Evolutionary conservation across 2,113 vertebrate genomes (phyloP).

Genomic region (Solea senegalensis): DNA sequence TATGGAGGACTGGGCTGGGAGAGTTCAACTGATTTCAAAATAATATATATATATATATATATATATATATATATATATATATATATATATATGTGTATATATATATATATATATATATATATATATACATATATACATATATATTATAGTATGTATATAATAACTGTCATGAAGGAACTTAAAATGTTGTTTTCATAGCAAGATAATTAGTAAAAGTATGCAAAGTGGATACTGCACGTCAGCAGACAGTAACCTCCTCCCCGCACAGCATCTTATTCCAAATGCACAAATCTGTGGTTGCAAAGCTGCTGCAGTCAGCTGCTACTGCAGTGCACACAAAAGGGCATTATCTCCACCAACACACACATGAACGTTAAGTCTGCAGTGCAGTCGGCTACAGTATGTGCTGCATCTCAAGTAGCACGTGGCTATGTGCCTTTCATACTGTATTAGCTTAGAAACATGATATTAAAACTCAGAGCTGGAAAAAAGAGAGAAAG

Average conservation of each 20-base stretch:
- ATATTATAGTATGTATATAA: too few relatives aligned
- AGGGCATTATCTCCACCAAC: conserved; percentile 20
- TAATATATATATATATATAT: too few relatives aligned
- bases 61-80: too few relatives aligned
- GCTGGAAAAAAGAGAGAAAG: neutral
- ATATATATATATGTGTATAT: too few relatives aligned
- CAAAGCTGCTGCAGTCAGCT: conserved; percentile 34
- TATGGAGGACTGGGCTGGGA: too few relatives aligned
- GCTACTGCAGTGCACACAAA: conserved; percentile 5
- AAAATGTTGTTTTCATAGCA: too few relatives aligned
- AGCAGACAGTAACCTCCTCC: conserved; percentile 3
- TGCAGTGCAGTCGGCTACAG: conserved; percentile 14
- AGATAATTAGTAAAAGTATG: too few relatives aligned
- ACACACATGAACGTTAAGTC: conserved; percentile 13
- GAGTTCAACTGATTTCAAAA: too few relatives aligned
- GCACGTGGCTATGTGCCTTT: conserved; percentile 15
- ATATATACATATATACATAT: too few relatives aligned
- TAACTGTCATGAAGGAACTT: too few relatives aligned
- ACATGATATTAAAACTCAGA: conserved; percentile 6
- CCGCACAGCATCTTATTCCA: neutral
- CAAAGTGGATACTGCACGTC: neutral
- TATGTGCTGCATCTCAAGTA: conserved; percentile 37
- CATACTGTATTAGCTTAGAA: conserved; percentile 12
- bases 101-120: too few relatives aligned
- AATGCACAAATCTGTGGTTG: neutral